Conservation (phyloP, 2,113 vertebrate genomes). For the Myrmecobius fasciatus region DNA sequence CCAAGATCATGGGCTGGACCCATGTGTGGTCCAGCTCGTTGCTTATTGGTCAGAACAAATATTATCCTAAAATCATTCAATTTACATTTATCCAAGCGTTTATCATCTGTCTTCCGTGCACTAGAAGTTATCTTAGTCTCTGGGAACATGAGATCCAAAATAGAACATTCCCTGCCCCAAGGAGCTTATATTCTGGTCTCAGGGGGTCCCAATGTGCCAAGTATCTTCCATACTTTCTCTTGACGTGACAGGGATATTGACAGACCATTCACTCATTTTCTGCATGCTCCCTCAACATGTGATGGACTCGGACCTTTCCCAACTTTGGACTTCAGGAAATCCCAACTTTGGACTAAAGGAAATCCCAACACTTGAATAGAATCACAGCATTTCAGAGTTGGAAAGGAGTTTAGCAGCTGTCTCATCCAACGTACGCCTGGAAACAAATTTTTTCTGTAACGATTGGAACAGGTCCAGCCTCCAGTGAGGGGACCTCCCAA, state of each 20-base stretch:
- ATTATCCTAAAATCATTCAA: neutral
- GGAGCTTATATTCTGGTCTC: neutral
- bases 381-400: neutral
- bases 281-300: neutral
- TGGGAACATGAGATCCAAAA: neutral
- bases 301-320: neutral
- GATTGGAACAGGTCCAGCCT: neutral
- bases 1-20: neutral
- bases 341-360: neutral
- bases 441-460: neutral
- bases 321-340: neutral
- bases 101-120: neutral
- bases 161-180: neutral
- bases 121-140: neutral
- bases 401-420: neutral
- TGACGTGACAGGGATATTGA: neutral
- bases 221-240: neutral
- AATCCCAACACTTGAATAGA: neutral
- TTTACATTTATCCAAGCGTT: neutral
- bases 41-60: neutral
- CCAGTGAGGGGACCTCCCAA: neutral
- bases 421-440: no score
- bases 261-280: neutral
- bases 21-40: neutral
- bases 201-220: neutral